These are phyloP conservation scores for Herpetotheres cachinnans DNA, from an alignment of 2,113 vertebrate genomes.

Conservation along the genomic window DNA sequence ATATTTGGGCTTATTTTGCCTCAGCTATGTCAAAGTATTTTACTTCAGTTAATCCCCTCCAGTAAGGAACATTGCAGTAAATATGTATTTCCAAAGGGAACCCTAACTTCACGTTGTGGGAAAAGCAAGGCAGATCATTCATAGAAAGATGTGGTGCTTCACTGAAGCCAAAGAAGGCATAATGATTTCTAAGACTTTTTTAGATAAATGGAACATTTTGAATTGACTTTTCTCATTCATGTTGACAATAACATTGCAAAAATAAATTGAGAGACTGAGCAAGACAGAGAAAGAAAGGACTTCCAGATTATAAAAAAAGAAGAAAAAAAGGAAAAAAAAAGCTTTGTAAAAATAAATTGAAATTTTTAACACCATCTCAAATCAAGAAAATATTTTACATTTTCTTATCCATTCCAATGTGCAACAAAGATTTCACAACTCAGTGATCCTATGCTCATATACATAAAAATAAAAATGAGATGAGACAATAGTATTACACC, in stretches of 20 bases:
- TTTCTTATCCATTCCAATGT: neutral
- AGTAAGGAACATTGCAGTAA: neutral
- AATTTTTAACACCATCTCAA: neutral
- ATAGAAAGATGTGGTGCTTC: neutral
- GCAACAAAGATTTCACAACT: neutral
- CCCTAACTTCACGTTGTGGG: neutral
- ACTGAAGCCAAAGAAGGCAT: neutral
- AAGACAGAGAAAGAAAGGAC: neutral
- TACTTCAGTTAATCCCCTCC: neutral
- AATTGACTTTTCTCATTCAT: neutral
- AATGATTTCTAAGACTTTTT: neutral
- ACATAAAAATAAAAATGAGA: neutral
- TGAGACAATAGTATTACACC: neutral
- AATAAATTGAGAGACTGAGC: neutral
- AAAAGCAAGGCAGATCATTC: neutral
- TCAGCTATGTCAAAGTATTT: neutral
- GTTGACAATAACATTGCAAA: neutral
- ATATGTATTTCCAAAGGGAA: neutral
- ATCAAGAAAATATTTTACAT: neutral
- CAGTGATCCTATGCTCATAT: neutral
- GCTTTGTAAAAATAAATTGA: rapidly evolving
- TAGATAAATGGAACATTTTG: neutral
- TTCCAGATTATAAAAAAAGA: neutral
- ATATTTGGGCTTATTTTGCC: neutral
- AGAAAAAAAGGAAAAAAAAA: neutral